Conservation (phyloP, 2,888 invertebrate genomes). For the Lycia hirtaria region DNA sequence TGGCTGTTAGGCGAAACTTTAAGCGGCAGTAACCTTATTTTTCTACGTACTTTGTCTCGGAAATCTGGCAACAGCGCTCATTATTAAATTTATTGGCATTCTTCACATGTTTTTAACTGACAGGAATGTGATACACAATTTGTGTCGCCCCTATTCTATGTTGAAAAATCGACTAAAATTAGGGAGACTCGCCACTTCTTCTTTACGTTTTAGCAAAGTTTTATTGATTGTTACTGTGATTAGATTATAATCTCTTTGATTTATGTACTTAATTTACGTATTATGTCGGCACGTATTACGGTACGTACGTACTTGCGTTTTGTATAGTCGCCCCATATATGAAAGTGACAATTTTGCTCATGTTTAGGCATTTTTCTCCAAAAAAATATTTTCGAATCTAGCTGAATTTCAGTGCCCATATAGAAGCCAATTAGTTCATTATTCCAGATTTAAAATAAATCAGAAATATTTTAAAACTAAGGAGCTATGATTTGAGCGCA, state of each 20-base stretch:
- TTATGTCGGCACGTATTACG: constrained; percentile 25
- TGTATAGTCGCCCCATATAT: constrained; percentile 16
- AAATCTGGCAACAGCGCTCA: constrained; percentile 23
- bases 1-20: constrained; percentile 18
- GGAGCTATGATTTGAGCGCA: constrained; percentile 27
- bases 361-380: constrained; percentile 8
- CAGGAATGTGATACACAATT: constrained; percentile 35
- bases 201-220: constrained; percentile 30
- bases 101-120: constrained; percentile 28
- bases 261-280: constrained; percentile 22
- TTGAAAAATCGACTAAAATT: constrained; percentile 30
- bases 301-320: constrained; percentile 23
- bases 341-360: constrained; percentile 26
- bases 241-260: constrained; percentile 20
- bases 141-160: constrained; percentile 31
- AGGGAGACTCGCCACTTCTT: constrained; percentile 23
- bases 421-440: constrained; percentile 27
- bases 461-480: constrained; percentile 23
- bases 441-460: constrained; percentile 20
- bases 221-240: constrained; percentile 30
- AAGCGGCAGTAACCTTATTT: constrained; percentile 17
- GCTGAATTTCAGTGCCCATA: constrained; percentile 25
- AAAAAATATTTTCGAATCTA: constrained; percentile 26
- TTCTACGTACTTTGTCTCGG: constrained; percentile 20
- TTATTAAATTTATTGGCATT: constrained; percentile 27